Evolutionary conservation across 1,140 invertebrate genomes (phyloP).

Genomic region (Aphis gossypii): DNA sequence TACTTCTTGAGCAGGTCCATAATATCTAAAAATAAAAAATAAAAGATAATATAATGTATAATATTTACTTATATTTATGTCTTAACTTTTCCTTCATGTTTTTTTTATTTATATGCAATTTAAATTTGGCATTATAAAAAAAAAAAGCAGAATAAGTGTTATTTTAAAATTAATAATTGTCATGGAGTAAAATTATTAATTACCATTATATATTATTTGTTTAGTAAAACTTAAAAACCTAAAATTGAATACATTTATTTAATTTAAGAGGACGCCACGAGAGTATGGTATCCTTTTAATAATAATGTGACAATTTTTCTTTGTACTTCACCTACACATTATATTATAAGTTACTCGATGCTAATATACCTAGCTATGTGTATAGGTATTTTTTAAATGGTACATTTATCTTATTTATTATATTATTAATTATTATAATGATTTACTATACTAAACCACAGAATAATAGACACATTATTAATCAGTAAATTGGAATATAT

Average conservation of each 20-base stretch:
- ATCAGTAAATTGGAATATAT: not conserved
- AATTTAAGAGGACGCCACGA: not conserved
- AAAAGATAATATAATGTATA: not conserved
- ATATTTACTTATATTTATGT: not conserved
- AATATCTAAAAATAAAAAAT: slow-evolving; percentile 27
- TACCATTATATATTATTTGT: no score
- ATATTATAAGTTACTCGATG: not conserved
- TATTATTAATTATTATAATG: no score
- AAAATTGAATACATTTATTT: not conserved
- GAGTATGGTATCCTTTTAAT: not conserved
- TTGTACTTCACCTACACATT: not conserved
- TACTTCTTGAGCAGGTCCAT: slow-evolving; percentile 22
- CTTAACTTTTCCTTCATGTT: no score
- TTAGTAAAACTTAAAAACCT: no score
- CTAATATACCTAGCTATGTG: not conserved
- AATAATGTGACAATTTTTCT: not conserved
- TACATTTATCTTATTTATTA: no score
- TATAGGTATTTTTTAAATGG: no score
- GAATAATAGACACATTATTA: no score
- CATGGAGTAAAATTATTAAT: no score
- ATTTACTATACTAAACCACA: no score
- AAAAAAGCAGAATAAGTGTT: not conserved
- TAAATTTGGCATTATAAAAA: not conserved
- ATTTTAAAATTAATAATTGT: not conserved
- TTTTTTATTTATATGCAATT: no score